Conservation (phyloP, 2,888 invertebrate species). For the Pollenia griseotomentosa region DNA sequence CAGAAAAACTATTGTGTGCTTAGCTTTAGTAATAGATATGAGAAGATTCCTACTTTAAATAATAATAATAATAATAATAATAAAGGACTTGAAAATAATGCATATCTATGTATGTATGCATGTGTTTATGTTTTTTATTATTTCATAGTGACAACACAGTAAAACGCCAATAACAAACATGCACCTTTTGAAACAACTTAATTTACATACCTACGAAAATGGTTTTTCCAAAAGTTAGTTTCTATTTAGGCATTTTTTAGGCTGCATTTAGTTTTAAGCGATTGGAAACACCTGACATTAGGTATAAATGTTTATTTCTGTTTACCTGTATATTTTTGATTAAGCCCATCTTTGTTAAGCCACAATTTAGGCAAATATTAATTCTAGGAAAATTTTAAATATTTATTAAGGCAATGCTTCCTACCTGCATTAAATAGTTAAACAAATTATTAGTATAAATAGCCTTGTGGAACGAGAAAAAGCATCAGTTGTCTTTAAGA, state of each 20-base stretch:
- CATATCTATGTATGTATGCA: neutral
- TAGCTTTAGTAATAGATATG: too few species aligned
- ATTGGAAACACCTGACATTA: conserved; percentile 36
- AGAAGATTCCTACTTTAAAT: too few species aligned
- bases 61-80: too few species aligned
- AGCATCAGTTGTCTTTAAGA: conserved; percentile 45
- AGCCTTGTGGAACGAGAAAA: neutral
- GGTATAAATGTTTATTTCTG: neutral
- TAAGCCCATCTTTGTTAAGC: neutral
- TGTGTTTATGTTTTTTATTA: too few species aligned
- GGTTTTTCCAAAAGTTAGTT: neutral
- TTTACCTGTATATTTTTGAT: neutral
- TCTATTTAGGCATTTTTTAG: neutral
- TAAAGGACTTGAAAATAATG: too few species aligned
- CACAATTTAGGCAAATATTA: neutral
- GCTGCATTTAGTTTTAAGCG: neutral
- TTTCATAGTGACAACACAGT: too few species aligned
- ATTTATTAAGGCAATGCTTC: neutral
- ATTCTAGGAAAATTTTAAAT: neutral
- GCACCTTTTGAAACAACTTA: neutral
- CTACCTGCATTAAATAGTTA: neutral
- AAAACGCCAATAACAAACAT: too few species aligned
- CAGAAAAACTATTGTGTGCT: too few species aligned
- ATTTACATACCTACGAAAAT: neutral
- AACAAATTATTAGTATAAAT: conserved; percentile 31